These are phyloP conservation scores for Cyaniris semiargus DNA, from an alignment of 2,888 invertebrate genomes.

Conservation along the genomic window DNA sequence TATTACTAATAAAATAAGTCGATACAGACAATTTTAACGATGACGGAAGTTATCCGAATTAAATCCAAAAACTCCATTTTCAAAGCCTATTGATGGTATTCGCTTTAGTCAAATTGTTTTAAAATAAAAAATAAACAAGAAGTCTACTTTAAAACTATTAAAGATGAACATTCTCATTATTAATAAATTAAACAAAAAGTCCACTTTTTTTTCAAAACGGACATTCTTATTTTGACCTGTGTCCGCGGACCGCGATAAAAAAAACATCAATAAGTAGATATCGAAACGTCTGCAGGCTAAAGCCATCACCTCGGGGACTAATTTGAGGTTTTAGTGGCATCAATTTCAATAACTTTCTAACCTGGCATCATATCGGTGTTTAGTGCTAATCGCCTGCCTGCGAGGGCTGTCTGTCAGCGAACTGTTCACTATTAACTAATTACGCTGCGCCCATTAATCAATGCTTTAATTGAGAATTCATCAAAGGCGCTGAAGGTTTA, in stretches of 20 bases:
- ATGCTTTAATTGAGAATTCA: constrained; percentile 62
- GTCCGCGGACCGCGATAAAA: no score
- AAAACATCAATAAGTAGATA: not conserved
- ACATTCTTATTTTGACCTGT: not conserved
- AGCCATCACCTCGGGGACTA: constrained; percentile 2
- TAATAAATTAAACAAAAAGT: no score
- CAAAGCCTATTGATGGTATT: no score
- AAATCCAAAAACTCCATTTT: no score
- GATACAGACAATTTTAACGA: no score
- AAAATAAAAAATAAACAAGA: no score
- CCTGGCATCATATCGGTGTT: constrained; percentile 20
- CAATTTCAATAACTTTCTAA: constrained; percentile 30
- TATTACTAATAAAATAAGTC: no score
- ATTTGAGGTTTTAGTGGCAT: constrained; percentile 16
- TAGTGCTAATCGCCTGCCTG: constrained; percentile 51
- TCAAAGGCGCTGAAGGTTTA: constrained; percentile 36
- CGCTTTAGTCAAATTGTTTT: no score
- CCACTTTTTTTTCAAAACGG: not conserved
- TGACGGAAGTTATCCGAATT: no score
- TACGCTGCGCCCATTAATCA: constrained; percentile 64
- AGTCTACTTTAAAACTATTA: no score
- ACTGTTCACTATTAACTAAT: constrained; percentile 52
- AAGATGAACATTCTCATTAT: no score
- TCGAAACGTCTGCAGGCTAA: not conserved
- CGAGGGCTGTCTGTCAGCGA: constrained; percentile 52